Conservation (phyloP, 2,888 invertebrate genomes). For the Melieria omissa region DNA sequence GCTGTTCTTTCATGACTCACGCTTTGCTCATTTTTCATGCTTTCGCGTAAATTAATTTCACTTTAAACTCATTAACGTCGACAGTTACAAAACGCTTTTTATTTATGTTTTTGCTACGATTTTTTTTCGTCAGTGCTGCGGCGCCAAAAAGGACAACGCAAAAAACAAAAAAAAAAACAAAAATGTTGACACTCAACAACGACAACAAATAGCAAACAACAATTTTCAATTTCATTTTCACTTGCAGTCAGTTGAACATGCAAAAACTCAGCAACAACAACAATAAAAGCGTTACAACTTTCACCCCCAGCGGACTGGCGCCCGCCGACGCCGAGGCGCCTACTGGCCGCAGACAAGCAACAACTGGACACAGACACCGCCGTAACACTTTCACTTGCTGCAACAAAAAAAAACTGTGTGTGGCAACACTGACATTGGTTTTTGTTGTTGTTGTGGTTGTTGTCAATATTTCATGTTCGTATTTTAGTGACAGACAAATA, state of each 20-base stretch:
- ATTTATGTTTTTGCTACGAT: not conserved
- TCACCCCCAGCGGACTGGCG: slow-evolving; percentile 10
- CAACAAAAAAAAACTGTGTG: not conserved
- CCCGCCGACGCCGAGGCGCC: slow-evolving; percentile 2
- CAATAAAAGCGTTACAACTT: slow-evolving; percentile 21
- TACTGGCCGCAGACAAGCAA: not conserved
- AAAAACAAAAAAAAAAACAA: not conserved
- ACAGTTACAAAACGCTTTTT: not conserved
- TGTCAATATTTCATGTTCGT: slow-evolving; percentile 2
- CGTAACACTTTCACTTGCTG: slow-evolving; percentile 22
- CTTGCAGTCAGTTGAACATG: slow-evolving; percentile 1
- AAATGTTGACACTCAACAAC: not conserved
- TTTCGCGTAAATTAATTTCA: slow-evolving; percentile 32
- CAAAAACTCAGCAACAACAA: not conserved
- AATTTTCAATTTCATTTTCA: slow-evolving; percentile 26
- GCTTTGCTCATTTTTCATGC: slow-evolving; percentile 27
- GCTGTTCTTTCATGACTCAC: slow-evolving; percentile 5
- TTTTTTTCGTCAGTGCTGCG: not conserved
- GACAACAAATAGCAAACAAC: slow-evolving; percentile 12
- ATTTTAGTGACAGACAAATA: not conserved
- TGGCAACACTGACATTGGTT: not conserved
- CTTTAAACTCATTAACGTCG: slow-evolving; percentile 37
- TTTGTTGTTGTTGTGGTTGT: not conserved
- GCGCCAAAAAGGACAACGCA: slow-evolving; percentile 1
- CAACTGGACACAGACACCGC: slow-evolving; percentile 6